Evolutionary conservation across 2,797 vertebrate species (phyloP).

Genomic region (Crocodylus rhombifer): DNA sequence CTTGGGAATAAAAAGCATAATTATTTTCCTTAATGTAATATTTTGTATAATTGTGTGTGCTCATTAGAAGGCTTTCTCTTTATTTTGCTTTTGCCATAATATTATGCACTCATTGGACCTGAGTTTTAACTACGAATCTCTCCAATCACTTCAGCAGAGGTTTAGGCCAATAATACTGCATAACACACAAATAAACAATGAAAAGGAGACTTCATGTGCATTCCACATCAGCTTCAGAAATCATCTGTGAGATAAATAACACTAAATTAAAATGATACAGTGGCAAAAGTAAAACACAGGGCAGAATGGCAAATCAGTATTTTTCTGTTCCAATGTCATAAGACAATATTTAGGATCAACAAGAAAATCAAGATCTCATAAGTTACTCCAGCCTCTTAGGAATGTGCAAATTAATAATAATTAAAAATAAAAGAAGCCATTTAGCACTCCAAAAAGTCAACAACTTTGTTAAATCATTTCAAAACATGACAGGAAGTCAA

Average conservation of each 20-base stretch:
- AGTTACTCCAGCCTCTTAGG: slow-evolving; percentile 54
- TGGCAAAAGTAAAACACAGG: not conserved
- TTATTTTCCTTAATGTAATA: not conserved
- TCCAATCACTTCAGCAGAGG: not conserved
- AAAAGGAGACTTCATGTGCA: not conserved
- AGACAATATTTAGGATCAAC: slow-evolving; percentile 69
- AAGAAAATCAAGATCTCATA: slow-evolving; percentile 58
- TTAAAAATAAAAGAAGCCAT: slow-evolving; percentile 62
- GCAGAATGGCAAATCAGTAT: not conserved
- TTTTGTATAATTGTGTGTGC: too few species aligned
- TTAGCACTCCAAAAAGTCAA: slow-evolving; percentile 73
- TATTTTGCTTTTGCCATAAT: not conserved
- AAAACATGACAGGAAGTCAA: slow-evolving; percentile 72
- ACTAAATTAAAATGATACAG: not conserved
- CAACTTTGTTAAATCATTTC: slow-evolving; percentile 79
- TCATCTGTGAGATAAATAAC: not conserved
- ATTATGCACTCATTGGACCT: not conserved
- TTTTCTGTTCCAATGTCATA: slow-evolving; percentile 40
- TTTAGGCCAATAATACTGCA: not conserved
- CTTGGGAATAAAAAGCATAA: not conserved
- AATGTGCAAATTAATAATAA: slow-evolving; percentile 71
- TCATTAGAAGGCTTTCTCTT: not conserved
- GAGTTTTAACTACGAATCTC: not conserved
- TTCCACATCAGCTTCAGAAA: slow-evolving; percentile 6
- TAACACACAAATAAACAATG: not conserved